Base-by-base conservation (phyloP, 2,113 vertebrate species). In the Amphiprion ocellaris region DNA sequence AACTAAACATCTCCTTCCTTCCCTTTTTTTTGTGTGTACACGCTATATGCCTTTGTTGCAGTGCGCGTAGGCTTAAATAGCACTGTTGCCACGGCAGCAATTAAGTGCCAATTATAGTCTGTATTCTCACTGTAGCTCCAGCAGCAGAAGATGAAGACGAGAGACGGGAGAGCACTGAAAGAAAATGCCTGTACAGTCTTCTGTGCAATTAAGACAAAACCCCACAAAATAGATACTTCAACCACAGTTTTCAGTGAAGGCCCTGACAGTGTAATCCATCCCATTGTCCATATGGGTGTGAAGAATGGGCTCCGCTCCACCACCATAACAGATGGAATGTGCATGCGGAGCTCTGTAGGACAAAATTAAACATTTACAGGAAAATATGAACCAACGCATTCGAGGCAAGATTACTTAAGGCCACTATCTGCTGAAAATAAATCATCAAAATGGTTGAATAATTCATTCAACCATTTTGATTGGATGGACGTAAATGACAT, bases 81-180 rank as follows among this genome's bases (percentile, higher is more conserved):
- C 83, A 90, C 90, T 59, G 92, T 92, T 92, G 90, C 91, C 90
- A 92, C 79, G 86, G 91, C 91, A 93, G 92, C 90, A 93, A 93
- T 93, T 92, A 93, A 85, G 86, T 72, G 80, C 88, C 91, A 92
- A 86, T 92, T 92, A 91, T 89, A 90, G 89, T 81, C 76, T 79
- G 71, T 85, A 86, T 85, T 89, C 81, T 89, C 86, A 82, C 49
- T 58, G 79, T 74, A 80, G 62, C 53, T 82, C 73, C 4, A 23
- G 79, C 69, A 79, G 78, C 26, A 69, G 46, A 79, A 76, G 72
- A 92, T 71, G 81, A 90, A 50, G 72, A 75, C 0, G 26, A 64
- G 63, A 53, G 2, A 52, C 56, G 28, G 52, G 69, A 79, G 55
- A 53, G 15, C 15, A 19, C 39, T 37, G 63, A 69, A 50, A 58